Percentiles rank a stretch among this genome's conserved stretches.
Conservation (phyloP, 2,113 vertebrate genomes). For the Glaucidium brasilianum region DNA sequence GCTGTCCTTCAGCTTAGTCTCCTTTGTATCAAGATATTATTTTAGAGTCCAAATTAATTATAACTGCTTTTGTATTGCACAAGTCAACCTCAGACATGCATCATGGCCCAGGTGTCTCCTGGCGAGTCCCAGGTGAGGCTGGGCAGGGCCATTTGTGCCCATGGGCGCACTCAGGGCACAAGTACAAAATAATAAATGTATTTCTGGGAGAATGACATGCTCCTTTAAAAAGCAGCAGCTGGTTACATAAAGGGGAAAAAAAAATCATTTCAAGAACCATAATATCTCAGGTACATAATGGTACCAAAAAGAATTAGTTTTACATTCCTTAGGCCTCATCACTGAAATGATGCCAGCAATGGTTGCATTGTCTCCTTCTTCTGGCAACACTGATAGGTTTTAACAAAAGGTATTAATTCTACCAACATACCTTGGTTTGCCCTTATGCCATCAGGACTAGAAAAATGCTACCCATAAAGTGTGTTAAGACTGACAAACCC, state of each 20-base stretch:
- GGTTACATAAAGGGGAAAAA: neutral
- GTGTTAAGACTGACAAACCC: neutral
- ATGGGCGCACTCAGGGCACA: neutral
- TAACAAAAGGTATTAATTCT: neutral
- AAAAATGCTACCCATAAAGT: neutral
- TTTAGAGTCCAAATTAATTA: neutral
- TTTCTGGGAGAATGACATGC: neutral
- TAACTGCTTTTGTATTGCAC: neutral
- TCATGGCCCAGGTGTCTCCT: neutral
- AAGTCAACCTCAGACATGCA: fast-evolving
- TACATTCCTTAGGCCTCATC: neutral
- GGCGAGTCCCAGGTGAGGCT: neutral
- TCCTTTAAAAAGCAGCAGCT: neutral
- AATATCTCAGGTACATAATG: neutral
- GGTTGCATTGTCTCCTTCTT: neutral
- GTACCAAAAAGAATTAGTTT: neutral
- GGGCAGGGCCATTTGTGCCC: neutral
- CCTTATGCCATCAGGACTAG: neutral
- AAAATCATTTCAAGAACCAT: neutral
- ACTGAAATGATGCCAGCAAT: neutral
- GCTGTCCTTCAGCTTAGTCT: neutral
- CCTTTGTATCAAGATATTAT: neutral
- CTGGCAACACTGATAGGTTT: neutral
- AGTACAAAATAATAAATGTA: neutral
- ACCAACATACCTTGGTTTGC: neutral